phyloP scores from a whole-genome alignment of 2,113 vertebrate species.

The Lasiurus borealis region DNA sequence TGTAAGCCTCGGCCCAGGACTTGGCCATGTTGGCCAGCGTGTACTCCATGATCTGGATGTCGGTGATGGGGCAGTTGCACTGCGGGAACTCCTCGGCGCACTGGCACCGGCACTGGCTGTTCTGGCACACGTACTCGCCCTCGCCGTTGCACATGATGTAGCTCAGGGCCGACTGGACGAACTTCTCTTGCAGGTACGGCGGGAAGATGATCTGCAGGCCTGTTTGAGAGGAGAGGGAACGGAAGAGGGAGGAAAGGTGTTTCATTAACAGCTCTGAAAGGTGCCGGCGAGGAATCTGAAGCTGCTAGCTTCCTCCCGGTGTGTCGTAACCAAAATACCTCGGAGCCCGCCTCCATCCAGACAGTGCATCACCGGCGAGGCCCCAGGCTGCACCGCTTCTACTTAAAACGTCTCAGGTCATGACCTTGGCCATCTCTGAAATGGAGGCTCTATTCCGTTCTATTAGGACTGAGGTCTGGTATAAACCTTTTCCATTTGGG shows the following conservation, averaged over 20 bases:
- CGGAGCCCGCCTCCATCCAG: background rate
- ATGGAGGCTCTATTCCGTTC: background rate
- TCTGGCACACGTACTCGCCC: constrained; percentile 96
- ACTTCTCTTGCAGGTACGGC: constrained; percentile 99
- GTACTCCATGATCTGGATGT: constrained; percentile 99
- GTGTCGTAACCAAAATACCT: background rate
- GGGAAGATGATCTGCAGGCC: constrained; percentile 99
- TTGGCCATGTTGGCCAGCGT: constrained; percentile 95
- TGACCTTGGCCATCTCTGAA: background rate
- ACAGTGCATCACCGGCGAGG: background rate
- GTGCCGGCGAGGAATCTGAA: constrained; percentile 49
- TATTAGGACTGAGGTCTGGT: background rate
- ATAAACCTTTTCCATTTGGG: background rate
- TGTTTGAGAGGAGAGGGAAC: constrained; percentile 74
- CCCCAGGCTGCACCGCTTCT: background rate
- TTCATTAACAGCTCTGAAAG: constrained; percentile 79
- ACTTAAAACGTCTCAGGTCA: background rate
- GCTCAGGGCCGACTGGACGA: constrained; percentile 98
- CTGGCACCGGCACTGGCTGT: constrained; percentile 96
- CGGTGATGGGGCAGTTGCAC: constrained; percentile 98
- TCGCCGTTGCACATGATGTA: constrained; percentile 99
- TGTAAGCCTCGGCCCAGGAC: constrained; percentile 96
- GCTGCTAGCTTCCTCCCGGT: background rate
- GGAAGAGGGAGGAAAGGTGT: constrained; percentile 41
- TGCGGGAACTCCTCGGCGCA: constrained; percentile 97